Percentiles rank a stretch among this genome's conserved stretches.
Evolutionary conservation across 2,888 invertebrate species (phyloP).

Genomic region (Podabrus alpinus): DNA sequence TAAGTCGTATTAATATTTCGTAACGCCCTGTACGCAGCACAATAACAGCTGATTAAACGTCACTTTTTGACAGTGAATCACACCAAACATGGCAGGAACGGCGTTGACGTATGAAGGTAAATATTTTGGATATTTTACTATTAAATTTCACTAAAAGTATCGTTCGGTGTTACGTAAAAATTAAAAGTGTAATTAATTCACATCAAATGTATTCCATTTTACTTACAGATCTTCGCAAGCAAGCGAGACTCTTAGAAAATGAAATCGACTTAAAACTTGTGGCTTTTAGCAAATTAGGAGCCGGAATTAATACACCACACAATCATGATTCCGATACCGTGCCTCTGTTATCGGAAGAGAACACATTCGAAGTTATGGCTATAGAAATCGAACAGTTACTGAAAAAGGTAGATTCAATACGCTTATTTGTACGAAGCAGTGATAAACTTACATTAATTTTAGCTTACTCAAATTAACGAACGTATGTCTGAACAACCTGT

Average conservation of each 20-base stretch:
- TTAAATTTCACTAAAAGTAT: background rate
- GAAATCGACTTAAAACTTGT: conserved; percentile 96
- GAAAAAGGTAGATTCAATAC: conserved; percentile 64
- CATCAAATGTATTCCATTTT: conserved; percentile 14
- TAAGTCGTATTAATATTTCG: background rate
- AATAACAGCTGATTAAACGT: background rate
- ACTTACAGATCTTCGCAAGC: conserved; percentile 82
- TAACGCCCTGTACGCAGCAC: background rate
- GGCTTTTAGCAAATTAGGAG: conserved; percentile 92
- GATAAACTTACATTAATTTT: conserved; percentile 37
- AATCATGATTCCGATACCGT: conserved; percentile 71
- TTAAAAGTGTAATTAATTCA: background rate
- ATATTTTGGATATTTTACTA: conserved; percentile 5
- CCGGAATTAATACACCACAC: conserved; percentile 61
- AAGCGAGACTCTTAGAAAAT: conserved; percentile 92
- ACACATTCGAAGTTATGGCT: conserved; percentile 91
- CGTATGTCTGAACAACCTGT: conserved; percentile 84
- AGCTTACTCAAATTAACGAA: conserved; percentile 79
- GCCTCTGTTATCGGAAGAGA: conserved; percentile 84
- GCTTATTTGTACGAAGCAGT: background rate
- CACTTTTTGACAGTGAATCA: conserved; percentile 3
- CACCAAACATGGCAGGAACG: conserved; percentile 40
- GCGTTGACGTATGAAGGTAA: conserved; percentile 50
- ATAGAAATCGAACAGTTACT: conserved; percentile 89
- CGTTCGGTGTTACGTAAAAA: background rate